Evolutionary conservation across 2,888 invertebrate species (phyloP).

Genomic region (Drosophila fulvimacula): DNA sequence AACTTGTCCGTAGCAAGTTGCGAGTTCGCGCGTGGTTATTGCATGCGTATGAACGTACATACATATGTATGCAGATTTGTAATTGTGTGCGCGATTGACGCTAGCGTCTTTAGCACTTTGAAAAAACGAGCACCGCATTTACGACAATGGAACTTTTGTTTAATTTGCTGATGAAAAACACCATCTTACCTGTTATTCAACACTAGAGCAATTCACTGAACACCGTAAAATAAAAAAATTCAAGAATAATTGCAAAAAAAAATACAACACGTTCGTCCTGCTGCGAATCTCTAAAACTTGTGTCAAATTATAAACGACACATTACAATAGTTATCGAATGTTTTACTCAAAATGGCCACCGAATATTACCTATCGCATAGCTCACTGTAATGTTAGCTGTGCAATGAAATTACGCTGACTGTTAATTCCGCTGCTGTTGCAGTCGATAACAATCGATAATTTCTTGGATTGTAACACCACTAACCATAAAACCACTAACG

Average conservation of each 20-base stretch:
- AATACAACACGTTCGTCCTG: constrained; percentile 21
- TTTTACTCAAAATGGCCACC: constrained; percentile 36
- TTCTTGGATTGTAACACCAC: not conserved
- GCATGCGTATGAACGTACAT: constrained; percentile 10
- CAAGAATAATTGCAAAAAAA: constrained; percentile 10
- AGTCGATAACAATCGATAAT: not conserved
- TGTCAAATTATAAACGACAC: constrained; percentile 16
- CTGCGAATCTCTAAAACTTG: constrained; percentile 24
- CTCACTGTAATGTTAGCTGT: not conserved
- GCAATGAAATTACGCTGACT: not conserved
- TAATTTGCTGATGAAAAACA: not conserved
- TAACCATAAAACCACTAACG: too few species aligned
- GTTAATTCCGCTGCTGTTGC: constrained; percentile 1
- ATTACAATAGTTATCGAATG: constrained; percentile 20
- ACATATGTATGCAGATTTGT: not conserved
- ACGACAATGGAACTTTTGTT: not conserved
- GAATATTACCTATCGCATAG: not conserved
- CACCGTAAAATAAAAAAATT: constrained; percentile 3
- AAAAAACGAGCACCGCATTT: constrained; percentile 1
- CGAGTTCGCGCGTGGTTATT: constrained; percentile 44
- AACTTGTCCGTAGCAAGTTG: constrained; percentile 14
- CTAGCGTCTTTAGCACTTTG: constrained; percentile 24
- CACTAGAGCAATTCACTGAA: constrained; percentile 17
- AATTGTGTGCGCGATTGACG: constrained; percentile 36
- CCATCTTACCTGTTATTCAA: constrained; percentile 32